Conservation (phyloP, 2,888 invertebrate species). For the Cancer borealis region DNA sequence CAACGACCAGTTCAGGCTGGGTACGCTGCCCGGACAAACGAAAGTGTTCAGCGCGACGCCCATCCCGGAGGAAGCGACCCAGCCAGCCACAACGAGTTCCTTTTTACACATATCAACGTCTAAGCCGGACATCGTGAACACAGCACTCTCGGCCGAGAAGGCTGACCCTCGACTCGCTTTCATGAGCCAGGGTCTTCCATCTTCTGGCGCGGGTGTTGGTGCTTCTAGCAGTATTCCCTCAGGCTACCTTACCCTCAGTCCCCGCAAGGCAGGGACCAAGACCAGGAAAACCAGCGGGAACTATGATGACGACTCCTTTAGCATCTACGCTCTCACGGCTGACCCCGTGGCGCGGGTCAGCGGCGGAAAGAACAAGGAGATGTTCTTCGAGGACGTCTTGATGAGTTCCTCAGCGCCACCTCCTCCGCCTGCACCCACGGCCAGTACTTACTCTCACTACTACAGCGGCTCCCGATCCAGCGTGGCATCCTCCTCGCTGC, state of each 20-base stretch:
- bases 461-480: constrained; percentile 69
- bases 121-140: constrained; percentile 69
- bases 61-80: constrained; percentile 57
- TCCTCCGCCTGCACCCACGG: constrained; percentile 74
- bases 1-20: constrained; percentile 67
- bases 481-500: constrained; percentile 65
- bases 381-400: constrained; percentile 68
- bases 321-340: constrained; percentile 70
- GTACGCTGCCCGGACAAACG: constrained; percentile 58
- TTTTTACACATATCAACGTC: constrained; percentile 72
- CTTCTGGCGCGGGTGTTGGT: constrained; percentile 13
- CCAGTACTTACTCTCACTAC: constrained; percentile 73
- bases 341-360: constrained; percentile 59
- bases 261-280: constrained; percentile 61
- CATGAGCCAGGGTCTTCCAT: constrained; percentile 54
- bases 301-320: constrained; percentile 67
- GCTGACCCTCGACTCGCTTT: constrained; percentile 58
- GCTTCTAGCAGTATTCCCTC: constrained; percentile 60
- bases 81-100: constrained; percentile 62
- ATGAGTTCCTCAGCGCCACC: constrained; percentile 69
- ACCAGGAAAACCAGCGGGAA: constrained; percentile 49
- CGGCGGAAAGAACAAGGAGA: constrained; percentile 61
- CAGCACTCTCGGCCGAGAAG: constrained; percentile 61
- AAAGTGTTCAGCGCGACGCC: constrained; percentile 59
- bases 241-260: constrained; percentile 63